These are phyloP conservation scores for Plotosus lineatus DNA, from an alignment of 2,113 vertebrate genomes.

Conservation along the genomic window DNA sequence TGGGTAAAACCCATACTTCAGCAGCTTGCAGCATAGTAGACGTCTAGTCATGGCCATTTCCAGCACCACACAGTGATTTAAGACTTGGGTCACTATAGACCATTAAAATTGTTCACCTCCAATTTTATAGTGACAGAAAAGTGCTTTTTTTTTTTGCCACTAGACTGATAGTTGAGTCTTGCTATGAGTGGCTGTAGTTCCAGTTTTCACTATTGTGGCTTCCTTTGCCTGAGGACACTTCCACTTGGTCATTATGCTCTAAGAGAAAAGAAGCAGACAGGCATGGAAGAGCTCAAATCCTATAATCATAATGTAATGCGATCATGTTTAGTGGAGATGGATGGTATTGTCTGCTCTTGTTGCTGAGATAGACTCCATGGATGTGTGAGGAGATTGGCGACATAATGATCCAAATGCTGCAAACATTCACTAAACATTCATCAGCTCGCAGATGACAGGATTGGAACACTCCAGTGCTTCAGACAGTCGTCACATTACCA, in stretches of 20 bases:
- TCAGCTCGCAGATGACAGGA: constrained; percentile 30
- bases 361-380: constrained; percentile 21
- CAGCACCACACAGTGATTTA: not conserved
- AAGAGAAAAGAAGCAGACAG: constrained; percentile 35
- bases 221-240: constrained; percentile 36
- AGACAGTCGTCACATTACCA: constrained; percentile 19
- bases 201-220: constrained; percentile 37
- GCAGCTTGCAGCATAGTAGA: not conserved
- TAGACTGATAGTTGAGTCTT: constrained; percentile 30
- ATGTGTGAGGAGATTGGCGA: constrained; percentile 46
- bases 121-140: constrained; percentile 10
- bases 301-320: constrained; percentile 45
- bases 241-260: constrained; percentile 34
- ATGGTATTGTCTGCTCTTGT: constrained; percentile 41
- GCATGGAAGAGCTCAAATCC: constrained; percentile 33
- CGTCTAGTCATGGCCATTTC: not conserved
- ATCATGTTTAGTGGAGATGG: constrained; percentile 43
- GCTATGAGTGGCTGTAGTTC: constrained; percentile 20
- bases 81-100: not conserved
- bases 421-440: constrained; percentile 46
- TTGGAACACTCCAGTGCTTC: not conserved
- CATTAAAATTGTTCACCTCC: not conserved
- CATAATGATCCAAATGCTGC: constrained; percentile 48
- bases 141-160: not conserved
- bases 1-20: constrained; percentile 8